phyloP scores from a whole-genome alignment of 2,888 invertebrate species.

The Calliopum simillimum region DNA sequence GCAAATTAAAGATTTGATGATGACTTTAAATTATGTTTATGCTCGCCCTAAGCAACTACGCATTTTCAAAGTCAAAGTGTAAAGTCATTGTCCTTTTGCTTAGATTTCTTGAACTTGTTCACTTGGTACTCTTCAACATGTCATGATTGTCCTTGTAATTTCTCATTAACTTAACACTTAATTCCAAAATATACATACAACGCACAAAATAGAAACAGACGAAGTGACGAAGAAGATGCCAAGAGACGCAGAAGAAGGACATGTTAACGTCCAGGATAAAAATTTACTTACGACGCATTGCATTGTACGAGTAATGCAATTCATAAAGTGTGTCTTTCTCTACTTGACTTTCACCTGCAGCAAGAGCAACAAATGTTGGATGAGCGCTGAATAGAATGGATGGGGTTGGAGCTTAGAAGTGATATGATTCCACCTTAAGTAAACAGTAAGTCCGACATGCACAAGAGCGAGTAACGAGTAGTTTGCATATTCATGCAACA shows the following conservation, averaged over 20 bases:
- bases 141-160: slow-evolving; percentile 12
- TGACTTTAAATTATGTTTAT: no score
- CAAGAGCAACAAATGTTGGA: no score
- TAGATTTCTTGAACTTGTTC: slow-evolving; percentile 4
- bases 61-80: no score
- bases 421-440: background rate
- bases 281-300: background rate
- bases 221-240: no score
- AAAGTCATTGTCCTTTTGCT: background rate
- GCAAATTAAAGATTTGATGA: no score
- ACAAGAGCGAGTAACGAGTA: background rate
- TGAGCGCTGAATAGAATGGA: no score
- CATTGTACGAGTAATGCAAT: background rate
- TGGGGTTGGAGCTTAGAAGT: slow-evolving; percentile 1
- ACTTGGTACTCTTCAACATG: background rate
- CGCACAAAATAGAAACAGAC: background rate
- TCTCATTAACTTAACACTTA: slow-evolving; percentile 24
- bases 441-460: background rate
- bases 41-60: no score
- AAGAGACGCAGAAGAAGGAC: background rate
- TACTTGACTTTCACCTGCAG: no score
- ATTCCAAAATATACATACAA: slow-evolving; percentile 14
- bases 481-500: slow-evolving; percentile 12
- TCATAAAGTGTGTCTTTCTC: background rate
- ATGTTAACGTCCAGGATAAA: background rate